phyloP scores from a whole-genome alignment of 2,797 vertebrate species.

The Siniperca obscura region DNA sequence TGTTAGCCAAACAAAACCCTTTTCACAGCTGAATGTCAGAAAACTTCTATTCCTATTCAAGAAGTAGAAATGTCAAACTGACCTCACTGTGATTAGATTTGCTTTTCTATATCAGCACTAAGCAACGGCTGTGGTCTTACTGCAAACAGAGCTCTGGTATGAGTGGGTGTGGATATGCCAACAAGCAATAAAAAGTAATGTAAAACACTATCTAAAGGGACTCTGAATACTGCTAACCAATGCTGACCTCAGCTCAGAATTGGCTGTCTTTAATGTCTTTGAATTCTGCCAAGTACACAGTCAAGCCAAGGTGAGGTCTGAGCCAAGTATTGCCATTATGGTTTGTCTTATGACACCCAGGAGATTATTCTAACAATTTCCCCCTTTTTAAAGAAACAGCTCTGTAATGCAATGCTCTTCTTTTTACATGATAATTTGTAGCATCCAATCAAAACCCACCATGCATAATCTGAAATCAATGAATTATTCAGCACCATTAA shows the following conservation, averaged over 20 bases:
- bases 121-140: background rate
- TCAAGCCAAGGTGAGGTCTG: slow-evolving; percentile 53
- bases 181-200: slow-evolving; percentile 57
- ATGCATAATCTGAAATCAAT: slow-evolving; percentile 61
- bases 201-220: slow-evolving; percentile 44
- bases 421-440: slow-evolving; percentile 43
- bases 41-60: background rate
- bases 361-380: slow-evolving; percentile 52
- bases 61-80: slow-evolving; percentile 31
- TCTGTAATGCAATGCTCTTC: slow-evolving; percentile 29
- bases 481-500: slow-evolving; percentile 73
- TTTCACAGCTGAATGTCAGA: slow-evolving; percentile 3
- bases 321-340: slow-evolving; percentile 61
- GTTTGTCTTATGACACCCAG: slow-evolving; percentile 62
- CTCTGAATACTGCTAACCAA: slow-evolving; percentile 43
- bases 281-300: slow-evolving; percentile 65
- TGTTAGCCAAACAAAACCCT: slow-evolving; percentile 16
- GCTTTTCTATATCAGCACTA: background rate
- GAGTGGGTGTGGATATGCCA: slow-evolving; percentile 38
- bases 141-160: slow-evolving; percentile 15
- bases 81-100: slow-evolving; percentile 11
- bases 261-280: slow-evolving; percentile 46
- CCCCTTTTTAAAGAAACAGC: slow-evolving; percentile 40
- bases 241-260: slow-evolving; percentile 46
- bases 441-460: slow-evolving; percentile 66